Conservation (phyloP, 2,888 invertebrate genomes). For the Eupithecia abbreviata region DNA sequence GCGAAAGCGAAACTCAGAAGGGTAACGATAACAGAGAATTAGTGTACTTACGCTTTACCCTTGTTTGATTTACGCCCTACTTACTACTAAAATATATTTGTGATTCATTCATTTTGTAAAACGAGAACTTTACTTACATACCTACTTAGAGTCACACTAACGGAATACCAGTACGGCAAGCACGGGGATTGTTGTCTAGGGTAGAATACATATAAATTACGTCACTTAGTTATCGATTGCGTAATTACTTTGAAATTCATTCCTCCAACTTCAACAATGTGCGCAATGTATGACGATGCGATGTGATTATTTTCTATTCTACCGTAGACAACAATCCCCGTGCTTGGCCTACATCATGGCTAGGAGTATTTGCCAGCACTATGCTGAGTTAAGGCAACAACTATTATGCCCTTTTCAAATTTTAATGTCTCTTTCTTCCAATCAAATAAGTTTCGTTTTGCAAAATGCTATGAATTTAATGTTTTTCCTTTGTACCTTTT, state of each 20-base stretch:
- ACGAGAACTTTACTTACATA: not conserved
- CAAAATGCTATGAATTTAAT: conserved; percentile 1
- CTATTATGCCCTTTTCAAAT: not conserved
- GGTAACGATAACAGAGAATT: conserved; percentile 75
- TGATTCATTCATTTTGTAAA: conserved; percentile 1
- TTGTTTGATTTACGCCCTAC: conserved; percentile 72
- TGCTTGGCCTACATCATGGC: not conserved
- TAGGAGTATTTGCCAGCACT: not conserved
- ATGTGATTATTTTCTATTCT: too few relatives aligned
- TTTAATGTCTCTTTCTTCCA: not conserved
- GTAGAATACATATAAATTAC: too few relatives aligned
- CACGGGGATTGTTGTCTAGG: too few relatives aligned
- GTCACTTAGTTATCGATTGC: too few relatives aligned
- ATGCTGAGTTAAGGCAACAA: not conserved
- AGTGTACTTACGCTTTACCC: conserved; percentile 74
- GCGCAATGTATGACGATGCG: too few relatives aligned
- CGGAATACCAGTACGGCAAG: not conserved
- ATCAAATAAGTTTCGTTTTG: conserved; percentile 4
- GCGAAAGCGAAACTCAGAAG: conserved; percentile 81
- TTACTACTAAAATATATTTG: conserved; percentile 57
- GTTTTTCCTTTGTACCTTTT: conserved; percentile 37
- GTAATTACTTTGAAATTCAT: too few relatives aligned
- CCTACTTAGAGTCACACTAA: not conserved
- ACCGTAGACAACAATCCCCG: too few relatives aligned
- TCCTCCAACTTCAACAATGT: too few relatives aligned